These are phyloP conservation scores for Toxotes lorentzi DNA, from an alignment of 2,797 vertebrate species.

Conservation along the genomic window DNA sequence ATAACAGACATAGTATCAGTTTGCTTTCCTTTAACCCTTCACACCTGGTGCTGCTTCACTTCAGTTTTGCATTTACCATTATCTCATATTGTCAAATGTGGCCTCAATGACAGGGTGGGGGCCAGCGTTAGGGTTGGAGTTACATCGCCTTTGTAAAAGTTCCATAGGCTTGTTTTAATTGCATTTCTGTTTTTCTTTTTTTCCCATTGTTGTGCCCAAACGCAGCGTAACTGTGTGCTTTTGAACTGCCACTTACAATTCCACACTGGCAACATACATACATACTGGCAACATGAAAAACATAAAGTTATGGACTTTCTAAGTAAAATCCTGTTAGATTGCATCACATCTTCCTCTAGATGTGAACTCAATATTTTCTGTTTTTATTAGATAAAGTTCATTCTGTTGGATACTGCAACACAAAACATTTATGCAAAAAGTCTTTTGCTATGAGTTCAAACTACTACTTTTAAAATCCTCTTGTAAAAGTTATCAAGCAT, in stretches of 20 bases:
- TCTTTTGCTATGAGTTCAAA: not conserved
- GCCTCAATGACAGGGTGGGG: too few species aligned
- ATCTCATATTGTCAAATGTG: too few species aligned
- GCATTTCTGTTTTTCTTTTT: not conserved
- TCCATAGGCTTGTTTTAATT: not conserved
- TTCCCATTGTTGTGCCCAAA: too few species aligned
- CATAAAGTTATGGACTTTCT: not conserved
- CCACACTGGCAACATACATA: too few species aligned
- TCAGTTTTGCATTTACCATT: too few species aligned
- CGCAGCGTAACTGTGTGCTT: not conserved
- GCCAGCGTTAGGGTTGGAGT: too few species aligned
- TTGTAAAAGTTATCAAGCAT: conserved; percentile 25
- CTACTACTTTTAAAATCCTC: not conserved
- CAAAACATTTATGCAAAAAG: not conserved
- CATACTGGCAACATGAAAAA: too few species aligned
- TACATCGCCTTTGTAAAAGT: too few species aligned
- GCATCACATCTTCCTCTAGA: not conserved
- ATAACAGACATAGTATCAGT: not conserved
- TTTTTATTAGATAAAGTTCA: not conserved
- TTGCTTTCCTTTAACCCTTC: not conserved
- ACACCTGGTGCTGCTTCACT: too few species aligned
- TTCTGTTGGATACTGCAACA: not conserved
- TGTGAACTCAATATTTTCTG: not conserved
- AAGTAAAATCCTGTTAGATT: not conserved
- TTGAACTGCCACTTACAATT: not conserved